Evolutionary conservation across 2,888 invertebrate species (phyloP).

Genomic region (Erpobdella octoculata): DNA sequence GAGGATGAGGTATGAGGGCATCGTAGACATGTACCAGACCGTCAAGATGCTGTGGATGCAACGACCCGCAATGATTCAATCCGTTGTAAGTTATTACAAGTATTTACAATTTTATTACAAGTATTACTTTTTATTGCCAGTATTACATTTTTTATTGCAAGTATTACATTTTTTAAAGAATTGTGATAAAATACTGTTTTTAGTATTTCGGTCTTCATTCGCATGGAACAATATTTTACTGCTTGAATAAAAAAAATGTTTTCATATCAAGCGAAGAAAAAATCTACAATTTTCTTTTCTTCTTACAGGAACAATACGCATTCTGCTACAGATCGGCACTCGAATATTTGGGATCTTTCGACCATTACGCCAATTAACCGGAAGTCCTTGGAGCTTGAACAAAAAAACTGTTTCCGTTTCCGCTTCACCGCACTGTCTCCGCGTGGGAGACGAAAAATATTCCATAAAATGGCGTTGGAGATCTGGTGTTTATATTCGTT

Average conservation of each 20-base stretch:
- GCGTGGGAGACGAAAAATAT: too few relatives aligned
- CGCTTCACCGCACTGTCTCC: neutral
- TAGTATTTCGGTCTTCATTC: neutral
- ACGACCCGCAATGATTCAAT: constrained; percentile 98
- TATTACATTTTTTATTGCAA: neutral
- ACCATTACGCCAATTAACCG: constrained; percentile 60
- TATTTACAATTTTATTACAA: neutral
- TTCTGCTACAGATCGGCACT: constrained; percentile 98
- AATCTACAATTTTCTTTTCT: neutral
- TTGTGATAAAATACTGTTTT: neutral
- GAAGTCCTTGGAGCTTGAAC: neutral
- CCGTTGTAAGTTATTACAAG: constrained; percentile 83
- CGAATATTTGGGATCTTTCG: constrained; percentile 95
- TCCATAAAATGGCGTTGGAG: too few relatives aligned
- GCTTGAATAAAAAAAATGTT: too few relatives aligned
- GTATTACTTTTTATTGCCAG: neutral
- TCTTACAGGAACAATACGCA: constrained; percentile 79
- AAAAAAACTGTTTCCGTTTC: neutral
- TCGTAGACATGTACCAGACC: constrained; percentile 97
- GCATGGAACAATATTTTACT: neutral
- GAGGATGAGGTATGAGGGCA: constrained; percentile 96
- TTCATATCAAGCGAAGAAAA: too few relatives aligned
- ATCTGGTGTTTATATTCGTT: too few relatives aligned
- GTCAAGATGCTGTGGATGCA: constrained; percentile 95
- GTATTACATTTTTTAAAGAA: neutral